phyloP scores from a whole-genome alignment of 2,888 invertebrate species.

The Dynastes maya region DNA sequence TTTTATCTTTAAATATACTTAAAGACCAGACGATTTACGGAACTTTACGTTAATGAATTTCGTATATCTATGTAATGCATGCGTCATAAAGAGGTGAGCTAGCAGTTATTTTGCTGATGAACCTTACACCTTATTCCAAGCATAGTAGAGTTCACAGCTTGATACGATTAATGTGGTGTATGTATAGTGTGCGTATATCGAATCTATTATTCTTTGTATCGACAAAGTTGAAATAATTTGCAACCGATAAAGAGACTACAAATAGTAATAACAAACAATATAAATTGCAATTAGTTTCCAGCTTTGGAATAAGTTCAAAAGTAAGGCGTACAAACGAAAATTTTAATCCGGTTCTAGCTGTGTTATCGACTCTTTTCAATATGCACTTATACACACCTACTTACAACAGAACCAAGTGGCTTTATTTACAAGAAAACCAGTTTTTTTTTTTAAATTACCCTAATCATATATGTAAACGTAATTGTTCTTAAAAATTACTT shows the following conservation, averaged over 20 bases:
- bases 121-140: too few species aligned
- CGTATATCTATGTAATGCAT: too few species aligned
- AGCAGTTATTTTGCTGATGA: too few species aligned
- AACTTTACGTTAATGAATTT: too few species aligned
- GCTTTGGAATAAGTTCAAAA: neutral
- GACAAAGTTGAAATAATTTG: neutral
- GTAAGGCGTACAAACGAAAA: neutral
- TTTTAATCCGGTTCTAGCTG: constrained; percentile 7
- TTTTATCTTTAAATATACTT: too few species aligned
- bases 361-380: neutral
- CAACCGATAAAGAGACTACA: neutral
- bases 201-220: neutral
- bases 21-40: too few species aligned
- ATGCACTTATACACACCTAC: neutral
- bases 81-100: too few species aligned
- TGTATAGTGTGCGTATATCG: too few species aligned
- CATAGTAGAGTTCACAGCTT: too few species aligned
- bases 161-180: too few species aligned
- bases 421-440: constrained; percentile 42
- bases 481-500: constrained; percentile 45
- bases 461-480: constrained; percentile 34
- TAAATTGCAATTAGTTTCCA: neutral
- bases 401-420: neutral
- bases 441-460: constrained; percentile 24
- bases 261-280: neutral